A percentile compares a stretch with the other conserved stretches of the same genome.
Evolutionary conservation across 2,113 vertebrate species (phyloP).

Genomic region (Solea senegalensis): DNA sequence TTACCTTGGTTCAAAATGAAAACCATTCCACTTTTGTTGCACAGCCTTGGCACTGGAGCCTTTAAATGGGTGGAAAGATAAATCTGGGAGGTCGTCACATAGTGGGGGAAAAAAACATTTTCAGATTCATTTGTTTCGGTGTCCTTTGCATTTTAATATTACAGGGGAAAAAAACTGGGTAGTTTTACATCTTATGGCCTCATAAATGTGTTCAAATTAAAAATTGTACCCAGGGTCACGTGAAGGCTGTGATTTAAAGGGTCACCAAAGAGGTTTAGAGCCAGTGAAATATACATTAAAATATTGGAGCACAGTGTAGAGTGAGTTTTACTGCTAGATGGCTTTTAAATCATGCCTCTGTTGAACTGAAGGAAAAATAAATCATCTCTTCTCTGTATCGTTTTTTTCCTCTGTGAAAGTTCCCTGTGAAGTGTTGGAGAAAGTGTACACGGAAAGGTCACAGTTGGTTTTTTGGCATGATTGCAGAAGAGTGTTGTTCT

Average conservation of each 20-base stretch:
- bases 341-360: conserved; percentile 37
- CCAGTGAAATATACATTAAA: conserved; percentile 23
- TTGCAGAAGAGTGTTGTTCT: conserved; percentile 1
- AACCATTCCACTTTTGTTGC: not conserved
- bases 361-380: conserved; percentile 26
- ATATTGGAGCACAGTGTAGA: conserved; percentile 36
- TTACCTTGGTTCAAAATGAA: conserved; percentile 14
- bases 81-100: conserved; percentile 14
- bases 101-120: not conserved
- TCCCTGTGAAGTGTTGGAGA: conserved; percentile 32
- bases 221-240: conserved; percentile 15
- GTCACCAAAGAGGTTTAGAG: conserved; percentile 11
- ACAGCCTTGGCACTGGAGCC: not conserved
- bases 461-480: conserved; percentile 22
- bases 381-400: conserved; percentile 24
- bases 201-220: not conserved
- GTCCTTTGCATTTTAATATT: not conserved
- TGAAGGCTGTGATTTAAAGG: conserved; percentile 42
- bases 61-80: not conserved
- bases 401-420: conserved; percentile 23
- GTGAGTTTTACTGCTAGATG: conserved; percentile 27
- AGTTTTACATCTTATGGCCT: not conserved
- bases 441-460: conserved; percentile 40
- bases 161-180: conserved; percentile 2
- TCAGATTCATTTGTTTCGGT: not conserved